These are phyloP conservation scores for Thalassophryne amazonica DNA, from an alignment of 2,797 vertebrate species.

Conservation along the genomic window DNA sequence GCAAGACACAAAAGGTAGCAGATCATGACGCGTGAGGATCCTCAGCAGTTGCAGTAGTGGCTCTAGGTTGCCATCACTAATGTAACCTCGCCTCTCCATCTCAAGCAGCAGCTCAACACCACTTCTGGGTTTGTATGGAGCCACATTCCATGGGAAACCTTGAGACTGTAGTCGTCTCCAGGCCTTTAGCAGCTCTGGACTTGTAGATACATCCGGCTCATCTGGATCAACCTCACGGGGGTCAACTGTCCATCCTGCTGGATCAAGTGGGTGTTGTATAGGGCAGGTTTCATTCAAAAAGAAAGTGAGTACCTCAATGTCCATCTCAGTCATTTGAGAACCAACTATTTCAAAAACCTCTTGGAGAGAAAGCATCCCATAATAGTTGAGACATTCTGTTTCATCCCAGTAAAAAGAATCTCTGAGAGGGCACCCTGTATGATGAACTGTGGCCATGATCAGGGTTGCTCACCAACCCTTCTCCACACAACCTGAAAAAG, in stretches of 20 bases:
- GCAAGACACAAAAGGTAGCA: conserved; percentile 83
- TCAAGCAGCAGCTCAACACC: conserved; percentile 85
- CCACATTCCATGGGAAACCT: conserved; percentile 29
- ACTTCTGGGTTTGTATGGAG: conserved; percentile 71
- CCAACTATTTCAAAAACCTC: conserved; percentile 89
- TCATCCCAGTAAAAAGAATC: conserved; percentile 84
- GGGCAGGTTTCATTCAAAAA: conserved; percentile 83
- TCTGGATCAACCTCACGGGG: conserved; percentile 41
- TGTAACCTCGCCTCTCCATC: conserved; percentile 83
- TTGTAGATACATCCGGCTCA: conserved; percentile 37
- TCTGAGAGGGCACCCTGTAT: conserved; percentile 49
- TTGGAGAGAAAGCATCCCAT: conserved; percentile 89
- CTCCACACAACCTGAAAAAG: conserved; percentile 13
- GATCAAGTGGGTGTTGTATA: conserved; percentile 76
- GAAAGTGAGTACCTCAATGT: conserved; percentile 86
- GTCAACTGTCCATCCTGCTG: conserved; percentile 73
- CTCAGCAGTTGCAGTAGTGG: conserved; percentile 85
- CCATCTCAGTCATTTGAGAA: conserved; percentile 85
- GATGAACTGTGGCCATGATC: conserved; percentile 63
- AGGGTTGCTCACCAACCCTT: neutral
- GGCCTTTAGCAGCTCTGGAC: conserved; percentile 66
- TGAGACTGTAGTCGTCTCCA: conserved; percentile 67
- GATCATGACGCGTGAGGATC: conserved; percentile 87
- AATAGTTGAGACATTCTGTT: conserved; percentile 86
- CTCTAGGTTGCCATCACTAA: conserved; percentile 83